Percentiles rank a stretch among this genome's conserved stretches.
phyloP scores from a whole-genome alignment of 2,888 invertebrate species.

The Stenurella melanura region DNA sequence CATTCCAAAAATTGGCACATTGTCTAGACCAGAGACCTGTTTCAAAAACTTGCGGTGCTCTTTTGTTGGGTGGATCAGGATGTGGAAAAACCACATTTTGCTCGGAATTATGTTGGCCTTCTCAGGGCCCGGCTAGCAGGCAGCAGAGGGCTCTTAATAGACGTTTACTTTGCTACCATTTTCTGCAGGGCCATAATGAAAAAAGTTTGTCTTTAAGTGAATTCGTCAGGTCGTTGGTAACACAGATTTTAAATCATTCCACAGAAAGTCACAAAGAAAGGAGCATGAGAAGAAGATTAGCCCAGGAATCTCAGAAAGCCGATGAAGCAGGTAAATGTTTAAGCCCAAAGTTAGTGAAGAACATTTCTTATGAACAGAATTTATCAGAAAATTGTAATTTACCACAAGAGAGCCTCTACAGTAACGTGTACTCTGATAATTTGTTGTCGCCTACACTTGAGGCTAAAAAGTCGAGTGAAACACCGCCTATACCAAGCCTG shows the following conservation, averaged over 20 bases:
- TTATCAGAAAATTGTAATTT: constrained; percentile 62
- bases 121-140: constrained; percentile 79
- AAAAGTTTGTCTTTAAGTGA: constrained; percentile 89
- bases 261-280: constrained; percentile 73
- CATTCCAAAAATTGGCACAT: constrained; percentile 93
- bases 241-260: constrained; percentile 88
- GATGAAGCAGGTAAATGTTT: constrained; percentile 51
- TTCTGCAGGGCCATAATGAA: constrained; percentile 89
- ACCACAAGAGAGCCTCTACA: constrained; percentile 67
- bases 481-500: constrained; percentile 70
- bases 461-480: constrained; percentile 60
- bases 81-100: constrained; percentile 96
- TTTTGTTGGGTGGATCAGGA: constrained; percentile 92
- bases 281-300: constrained; percentile 68
- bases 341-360: constrained; percentile 56
- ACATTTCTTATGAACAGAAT: constrained; percentile 62
- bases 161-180: constrained; percentile 89
- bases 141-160: constrained; percentile 85
- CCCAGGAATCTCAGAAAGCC: constrained; percentile 61
- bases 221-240: constrained; percentile 89
- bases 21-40: constrained; percentile 91
- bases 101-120: constrained; percentile 85
- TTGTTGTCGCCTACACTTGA: constrained; percentile 63
- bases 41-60: constrained; percentile 90
- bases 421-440: constrained; percentile 67